Evolutionary conservation across 2,888 invertebrate genomes (phyloP).

Genomic region (Alloscopus bannaensis): DNA sequence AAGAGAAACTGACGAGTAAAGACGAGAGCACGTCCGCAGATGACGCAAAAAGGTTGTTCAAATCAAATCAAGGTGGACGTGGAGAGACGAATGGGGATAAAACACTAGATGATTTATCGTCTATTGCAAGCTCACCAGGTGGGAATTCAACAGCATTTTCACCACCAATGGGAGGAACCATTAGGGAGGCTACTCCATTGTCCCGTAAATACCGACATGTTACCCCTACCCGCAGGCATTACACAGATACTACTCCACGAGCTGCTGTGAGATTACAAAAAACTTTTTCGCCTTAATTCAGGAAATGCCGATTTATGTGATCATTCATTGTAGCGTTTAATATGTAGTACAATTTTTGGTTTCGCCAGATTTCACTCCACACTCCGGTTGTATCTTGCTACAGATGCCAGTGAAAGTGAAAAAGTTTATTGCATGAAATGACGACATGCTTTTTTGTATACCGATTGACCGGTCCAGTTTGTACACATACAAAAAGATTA

Average conservation of each 20-base stretch:
- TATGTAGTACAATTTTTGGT: constrained; percentile 43
- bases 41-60: neutral
- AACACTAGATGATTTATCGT: constrained; percentile 8
- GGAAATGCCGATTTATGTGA: neutral
- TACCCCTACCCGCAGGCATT: constrained; percentile 2
- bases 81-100: constrained; percentile 20
- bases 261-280: constrained; percentile 26
- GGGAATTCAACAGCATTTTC: neutral
- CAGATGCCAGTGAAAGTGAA: too few species aligned
- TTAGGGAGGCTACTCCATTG: constrained; percentile 16
- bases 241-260: neutral
- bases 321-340: constrained; percentile 23
- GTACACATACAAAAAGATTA: too few species aligned
- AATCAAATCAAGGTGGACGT: neutral
- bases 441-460: too few species aligned
- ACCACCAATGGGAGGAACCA: neutral
- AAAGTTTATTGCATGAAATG: too few species aligned
- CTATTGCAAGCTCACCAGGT: neutral
- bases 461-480: too few species aligned
- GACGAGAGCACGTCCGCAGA: too few species aligned
- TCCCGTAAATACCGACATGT: constrained; percentile 5
- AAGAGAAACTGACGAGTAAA: constrained; percentile 41
- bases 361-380: constrained; percentile 41
- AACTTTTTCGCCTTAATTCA: neutral
- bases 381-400: constrained; percentile 27